Conservation (phyloP, 2,888 invertebrate species). For the Polylopha cassiicola region DNA sequence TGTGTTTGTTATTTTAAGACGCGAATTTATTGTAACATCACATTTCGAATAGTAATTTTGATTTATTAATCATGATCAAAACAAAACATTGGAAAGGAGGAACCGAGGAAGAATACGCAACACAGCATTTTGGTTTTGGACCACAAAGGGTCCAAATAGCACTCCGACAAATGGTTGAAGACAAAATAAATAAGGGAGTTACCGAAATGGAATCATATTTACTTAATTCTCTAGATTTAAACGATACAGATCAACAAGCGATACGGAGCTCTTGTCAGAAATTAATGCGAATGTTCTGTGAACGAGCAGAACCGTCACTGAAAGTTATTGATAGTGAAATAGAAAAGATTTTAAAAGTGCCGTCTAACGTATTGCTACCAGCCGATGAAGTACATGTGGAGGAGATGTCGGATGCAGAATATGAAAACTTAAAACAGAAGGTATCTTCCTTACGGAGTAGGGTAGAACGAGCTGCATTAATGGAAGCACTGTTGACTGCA, state of each 20-base stretch:
- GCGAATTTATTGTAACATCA: too few species aligned
- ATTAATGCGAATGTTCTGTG: conserved; percentile 55
- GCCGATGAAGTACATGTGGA: conserved; percentile 60
- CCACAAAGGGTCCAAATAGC: conserved; percentile 65
- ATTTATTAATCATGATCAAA: conserved; percentile 47
- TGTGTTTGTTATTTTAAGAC: too few species aligned
- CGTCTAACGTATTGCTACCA: conserved; percentile 57
- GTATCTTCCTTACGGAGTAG: conserved; percentile 47
- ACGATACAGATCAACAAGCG: conserved; percentile 58
- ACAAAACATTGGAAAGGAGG: conserved; percentile 58
- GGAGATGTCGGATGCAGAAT: conserved; percentile 54
- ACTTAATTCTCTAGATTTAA: conserved; percentile 52
- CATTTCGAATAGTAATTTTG: too few species aligned
- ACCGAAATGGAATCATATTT: conserved; percentile 62
- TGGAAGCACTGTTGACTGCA: conserved; percentile 57
- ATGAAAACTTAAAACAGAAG: conserved; percentile 53
- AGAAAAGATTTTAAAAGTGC: conserved; percentile 54
- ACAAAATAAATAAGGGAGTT: conserved; percentile 58
- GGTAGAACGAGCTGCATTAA: conserved; percentile 58
- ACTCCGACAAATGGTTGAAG: conserved; percentile 64
- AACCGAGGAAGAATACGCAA: conserved; percentile 68
- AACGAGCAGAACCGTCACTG: conserved; percentile 56
- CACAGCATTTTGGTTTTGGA: conserved; percentile 70
- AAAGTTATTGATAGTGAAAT: conserved; percentile 58
- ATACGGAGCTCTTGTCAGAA: conserved; percentile 59